Evolutionary conservation across 2,797 vertebrate genomes (phyloP), one percentile per base, ranked within the genome.

Genomic region (Lates japonicus): DNA sequence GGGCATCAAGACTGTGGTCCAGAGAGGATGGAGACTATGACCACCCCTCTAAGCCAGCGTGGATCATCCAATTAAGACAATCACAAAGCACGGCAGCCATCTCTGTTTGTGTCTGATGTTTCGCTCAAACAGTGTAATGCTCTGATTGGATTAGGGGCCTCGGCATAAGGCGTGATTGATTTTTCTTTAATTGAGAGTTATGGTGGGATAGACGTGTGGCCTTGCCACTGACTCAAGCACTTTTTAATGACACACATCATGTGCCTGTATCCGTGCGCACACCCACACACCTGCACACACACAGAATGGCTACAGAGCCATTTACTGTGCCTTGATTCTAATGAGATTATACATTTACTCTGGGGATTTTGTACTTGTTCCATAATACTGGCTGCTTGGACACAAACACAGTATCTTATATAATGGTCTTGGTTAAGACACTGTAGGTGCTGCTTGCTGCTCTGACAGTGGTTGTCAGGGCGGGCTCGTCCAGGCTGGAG

Each of bases 71-170:
- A 88, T 90, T 90, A 90, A 84, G 78, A 79, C 69, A 64, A 64
- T 73, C 73, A 84, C 52, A 68, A 87, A 89, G 71, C 64, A 70
- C 0, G 52, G 70, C 35, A 4, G 74, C 79, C 79, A 85, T 89
- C 81, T 85, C 80, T 80, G 79, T 82, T 82, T 76, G 51, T 76
- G 76, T 80, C 78, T 83, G 83, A 84, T 86, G 74, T 81, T 87
- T 39, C 75, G 69, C 62, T 74, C 67, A 84, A 90, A 85, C 83
- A 80, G 55, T 31, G 64, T 74, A 74, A 84, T 71, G 72, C 76
- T 85, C 78, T 89, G 83, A 93, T 91, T 93, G 83, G 88, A 92
- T 92, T 90, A 91, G 66, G 33, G 76, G 70, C 83, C 83, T 77
- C 2, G 4, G 67, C 33, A 73, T 25, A 46, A 41, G 59, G 65